phyloP scores from a whole-genome alignment of 2,113 vertebrate genomes.

The Catharus minimus region DNA sequence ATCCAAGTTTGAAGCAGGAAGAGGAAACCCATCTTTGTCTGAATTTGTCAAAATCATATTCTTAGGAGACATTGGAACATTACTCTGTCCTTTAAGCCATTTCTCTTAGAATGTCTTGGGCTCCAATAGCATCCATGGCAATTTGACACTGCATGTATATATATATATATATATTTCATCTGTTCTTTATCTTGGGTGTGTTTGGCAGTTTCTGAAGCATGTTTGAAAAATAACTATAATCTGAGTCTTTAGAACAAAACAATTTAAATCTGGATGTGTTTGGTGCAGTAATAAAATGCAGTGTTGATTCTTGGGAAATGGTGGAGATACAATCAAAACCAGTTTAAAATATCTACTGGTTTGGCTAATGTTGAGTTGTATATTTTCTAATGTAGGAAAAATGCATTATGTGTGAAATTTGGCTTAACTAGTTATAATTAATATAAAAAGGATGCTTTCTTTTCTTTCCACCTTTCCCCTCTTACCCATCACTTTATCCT shows the following conservation, averaged over 20 bases:
- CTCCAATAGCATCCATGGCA: not conserved
- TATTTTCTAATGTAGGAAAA: not conserved
- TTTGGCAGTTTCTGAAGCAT: not conserved
- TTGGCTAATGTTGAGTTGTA: not conserved
- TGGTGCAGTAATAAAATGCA: not conserved
- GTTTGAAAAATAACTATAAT: not conserved
- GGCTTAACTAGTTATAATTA: not conserved
- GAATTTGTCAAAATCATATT: not conserved
- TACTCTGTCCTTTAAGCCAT: not conserved
- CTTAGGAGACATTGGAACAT: not conserved
- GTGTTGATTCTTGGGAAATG: not conserved
- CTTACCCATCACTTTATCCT: not conserved
- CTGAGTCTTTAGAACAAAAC: not conserved
- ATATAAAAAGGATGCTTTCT: not conserved
- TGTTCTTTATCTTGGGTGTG: not conserved
- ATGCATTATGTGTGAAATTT: not conserved
- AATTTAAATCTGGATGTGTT: not conserved
- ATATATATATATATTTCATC: not conserved
- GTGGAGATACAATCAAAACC: not conserved
- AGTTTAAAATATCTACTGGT: not conserved
- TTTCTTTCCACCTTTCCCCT: not conserved
- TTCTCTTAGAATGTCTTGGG: not conserved
- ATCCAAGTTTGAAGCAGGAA: not conserved
- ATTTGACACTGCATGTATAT: not conserved
- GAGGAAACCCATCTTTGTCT: not conserved